Evolutionary conservation across 2,113 vertebrate genomes (phyloP).

Genomic region (Rhinopithecus roxellana): DNA sequence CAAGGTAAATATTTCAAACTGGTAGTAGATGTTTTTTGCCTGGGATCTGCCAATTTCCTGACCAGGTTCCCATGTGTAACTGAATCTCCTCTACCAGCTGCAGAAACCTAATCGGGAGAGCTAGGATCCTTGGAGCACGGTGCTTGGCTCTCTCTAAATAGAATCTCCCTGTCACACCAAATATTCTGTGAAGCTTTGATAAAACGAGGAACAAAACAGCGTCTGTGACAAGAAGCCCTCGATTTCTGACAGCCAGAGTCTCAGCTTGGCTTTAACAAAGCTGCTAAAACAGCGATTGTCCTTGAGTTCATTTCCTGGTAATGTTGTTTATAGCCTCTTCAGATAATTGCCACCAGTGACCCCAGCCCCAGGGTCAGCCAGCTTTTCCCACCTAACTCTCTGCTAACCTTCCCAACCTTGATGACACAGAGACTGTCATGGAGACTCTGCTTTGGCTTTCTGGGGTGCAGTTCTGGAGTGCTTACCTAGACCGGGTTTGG

Average conservation of each 20-base stretch:
- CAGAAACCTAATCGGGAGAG: constrained; percentile 62
- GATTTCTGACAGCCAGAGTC: constrained; percentile 3
- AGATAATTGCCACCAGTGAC: constrained; percentile 53
- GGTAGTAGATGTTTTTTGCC: neutral
- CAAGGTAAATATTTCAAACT: neutral
- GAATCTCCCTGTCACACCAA: constrained; percentile 57
- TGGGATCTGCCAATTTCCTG: constrained; percentile 26
- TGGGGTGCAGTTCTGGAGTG: neutral
- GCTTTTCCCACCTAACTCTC: neutral
- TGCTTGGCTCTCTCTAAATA: constrained; percentile 56
- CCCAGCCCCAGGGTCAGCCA: constrained; percentile 68
- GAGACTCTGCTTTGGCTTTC: neutral
- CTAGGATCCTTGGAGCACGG: neutral
- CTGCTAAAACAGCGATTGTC: neutral
- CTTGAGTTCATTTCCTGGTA: constrained; percentile 6
- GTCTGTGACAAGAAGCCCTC: neutral
- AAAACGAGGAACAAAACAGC: constrained; percentile 10
- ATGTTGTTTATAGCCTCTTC: constrained; percentile 41
- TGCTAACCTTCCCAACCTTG: constrained; percentile 53
- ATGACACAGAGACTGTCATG: neutral
- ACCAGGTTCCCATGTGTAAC: constrained; percentile 32
- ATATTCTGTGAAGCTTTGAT: constrained; percentile 51
- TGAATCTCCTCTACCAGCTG: constrained; percentile 65
- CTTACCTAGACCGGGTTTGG: neutral
- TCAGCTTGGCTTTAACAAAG: constrained; percentile 36